Conservation (phyloP, 2,888 invertebrate species). For the Drosophila bunnanda region DNA sequence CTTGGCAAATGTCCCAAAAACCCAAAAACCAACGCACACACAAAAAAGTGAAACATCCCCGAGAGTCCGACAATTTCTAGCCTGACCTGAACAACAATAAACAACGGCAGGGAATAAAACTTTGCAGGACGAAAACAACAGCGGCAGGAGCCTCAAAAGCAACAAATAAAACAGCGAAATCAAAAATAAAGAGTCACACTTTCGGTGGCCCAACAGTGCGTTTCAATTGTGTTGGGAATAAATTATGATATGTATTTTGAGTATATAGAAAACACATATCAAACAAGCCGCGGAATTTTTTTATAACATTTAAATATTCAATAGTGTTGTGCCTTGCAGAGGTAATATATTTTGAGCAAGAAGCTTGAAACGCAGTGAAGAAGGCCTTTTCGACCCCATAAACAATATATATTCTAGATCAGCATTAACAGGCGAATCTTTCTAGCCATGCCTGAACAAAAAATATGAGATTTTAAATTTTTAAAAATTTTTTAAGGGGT, state of each 20-base stretch:
- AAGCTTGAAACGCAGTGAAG: too few species aligned
- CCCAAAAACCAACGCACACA: slow-evolving; percentile 18
- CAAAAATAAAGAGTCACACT: slow-evolving; percentile 3
- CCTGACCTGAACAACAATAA: slow-evolving; percentile 12
- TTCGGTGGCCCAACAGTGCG: neutral
- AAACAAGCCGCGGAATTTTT: too few species aligned
- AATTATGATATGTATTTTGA: neutral
- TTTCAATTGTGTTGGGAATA: neutral
- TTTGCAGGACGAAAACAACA: slow-evolving; percentile 1
- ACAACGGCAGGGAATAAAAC: slow-evolving; percentile 22
- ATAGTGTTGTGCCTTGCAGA: too few species aligned
- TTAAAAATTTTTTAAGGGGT: too few species aligned
- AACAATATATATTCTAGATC: too few species aligned
- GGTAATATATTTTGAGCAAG: too few species aligned
- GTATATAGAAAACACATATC: too few species aligned
- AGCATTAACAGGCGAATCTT: too few species aligned
- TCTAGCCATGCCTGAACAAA: too few species aligned
- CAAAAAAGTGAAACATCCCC: slow-evolving; percentile 44
- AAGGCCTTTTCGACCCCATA: too few species aligned
- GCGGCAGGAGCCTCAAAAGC: neutral
- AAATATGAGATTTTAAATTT: too few species aligned
- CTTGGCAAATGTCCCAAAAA: slow-evolving; percentile 43
- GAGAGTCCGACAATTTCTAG: slow-evolving; percentile 46
- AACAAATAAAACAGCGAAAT: slow-evolving; percentile 2
- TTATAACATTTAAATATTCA: too few species aligned